Conservation (phyloP, 2,113 vertebrate species). For the Prunella fulvescens region DNA sequence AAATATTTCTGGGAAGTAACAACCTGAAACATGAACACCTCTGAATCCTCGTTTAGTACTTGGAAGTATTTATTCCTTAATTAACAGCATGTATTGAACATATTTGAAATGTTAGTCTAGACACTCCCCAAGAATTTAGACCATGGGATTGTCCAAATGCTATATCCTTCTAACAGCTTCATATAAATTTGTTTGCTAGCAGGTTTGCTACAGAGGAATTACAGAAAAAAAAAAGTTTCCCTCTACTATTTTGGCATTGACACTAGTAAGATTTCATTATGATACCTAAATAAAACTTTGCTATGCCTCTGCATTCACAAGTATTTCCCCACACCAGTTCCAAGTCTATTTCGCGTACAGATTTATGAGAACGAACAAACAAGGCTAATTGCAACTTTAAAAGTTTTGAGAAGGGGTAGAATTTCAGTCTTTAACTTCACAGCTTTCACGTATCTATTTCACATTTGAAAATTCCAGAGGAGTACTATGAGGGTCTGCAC, state of each 20-base stretch:
- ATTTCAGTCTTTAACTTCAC: not conserved
- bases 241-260: not conserved
- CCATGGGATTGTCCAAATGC: not conserved
- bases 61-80: not conserved
- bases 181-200: not conserved
- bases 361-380: not conserved
- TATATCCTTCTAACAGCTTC: not conserved
- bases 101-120: not conserved
- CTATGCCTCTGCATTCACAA: not conserved
- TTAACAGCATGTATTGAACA: not conserved
- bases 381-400: not conserved
- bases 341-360: fast-evolving
- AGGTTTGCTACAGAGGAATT: not conserved
- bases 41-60: not conserved
- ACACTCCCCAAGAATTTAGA: not conserved
- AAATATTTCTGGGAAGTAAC: not conserved
- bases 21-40: not conserved
- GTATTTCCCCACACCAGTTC: not conserved
- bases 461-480: not conserved
- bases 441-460: not conserved
- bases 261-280: not conserved
- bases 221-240: not conserved
- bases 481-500: not conserved
- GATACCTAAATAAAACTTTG: not conserved
- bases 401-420: not conserved